Base-by-base conservation (phyloP, 2,113 vertebrate genomes). In the Vireo altiloquus region DNA sequence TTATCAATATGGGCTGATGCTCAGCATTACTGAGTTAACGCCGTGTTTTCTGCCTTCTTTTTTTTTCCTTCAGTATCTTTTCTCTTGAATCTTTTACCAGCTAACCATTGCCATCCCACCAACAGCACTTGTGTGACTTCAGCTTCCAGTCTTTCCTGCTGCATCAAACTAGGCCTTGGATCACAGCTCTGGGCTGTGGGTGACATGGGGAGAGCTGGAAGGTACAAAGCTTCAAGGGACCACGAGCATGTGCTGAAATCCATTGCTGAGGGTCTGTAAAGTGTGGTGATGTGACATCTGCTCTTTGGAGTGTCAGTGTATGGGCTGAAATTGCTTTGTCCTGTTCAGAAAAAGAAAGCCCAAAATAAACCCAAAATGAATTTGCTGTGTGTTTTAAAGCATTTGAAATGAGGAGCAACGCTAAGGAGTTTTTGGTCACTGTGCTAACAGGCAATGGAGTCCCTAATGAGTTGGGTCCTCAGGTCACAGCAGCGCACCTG, bases 401-500 rank as follows among this genome's bases (percentile, higher is more conserved):
- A 15, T 69, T 37, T 44, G 42, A 49, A 69, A 72, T 35, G 19
- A 56, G n/a, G 9, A 87, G 12, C 21, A 31, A 6, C 24, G 23
- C 22, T 7, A 22, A 5, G n/a, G 54, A 44, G 46, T 8, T 66
- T 52, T 40, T 18, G 22, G 25, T 57, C 15, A 3, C 54, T 33
- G 54, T 31, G 24, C 49, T 76, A 71, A 30, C 27, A 44, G 21
- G 37, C 23, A 42, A 3, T 1, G 11, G 53, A 53, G 42, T 5
- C 5, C 3, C 2, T 9, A 9, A 10, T 27, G 25, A 35, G 16
- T 30, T 1, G 2, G 30, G 14, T 16, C 35, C 72, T 13, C 35
- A 24, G 68, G 44, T 60, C 88, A 37, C n/a, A 42, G 35, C 1
- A 0, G 1, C 1, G 1, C 12, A 59, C 28, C 15, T 1, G 0